phyloP scores from a whole-genome alignment of 1,140 invertebrate genomes.

The Drosophila sulfurigaster region DNA sequence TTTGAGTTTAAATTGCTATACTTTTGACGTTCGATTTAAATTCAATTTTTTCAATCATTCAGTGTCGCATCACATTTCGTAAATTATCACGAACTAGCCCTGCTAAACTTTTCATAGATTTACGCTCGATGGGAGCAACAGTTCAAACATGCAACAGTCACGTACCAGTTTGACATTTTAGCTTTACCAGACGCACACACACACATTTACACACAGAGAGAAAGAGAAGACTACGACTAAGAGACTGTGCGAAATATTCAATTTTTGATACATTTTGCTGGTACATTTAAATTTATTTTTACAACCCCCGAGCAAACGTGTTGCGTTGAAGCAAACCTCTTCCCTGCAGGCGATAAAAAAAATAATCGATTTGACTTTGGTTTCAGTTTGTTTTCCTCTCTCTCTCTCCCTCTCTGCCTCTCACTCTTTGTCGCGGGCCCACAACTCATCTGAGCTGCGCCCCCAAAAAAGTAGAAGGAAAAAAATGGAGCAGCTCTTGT shows the following conservation, averaged over 20 bases:
- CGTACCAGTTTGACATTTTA: constrained; percentile 57
- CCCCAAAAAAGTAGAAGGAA: constrained; percentile 15
- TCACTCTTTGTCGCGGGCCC: constrained; percentile 4
- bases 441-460: constrained; percentile 51
- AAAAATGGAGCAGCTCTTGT: constrained; percentile 59
- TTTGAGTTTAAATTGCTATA: no score
- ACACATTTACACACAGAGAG: not conserved
- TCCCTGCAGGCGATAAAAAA: constrained; percentile 70
- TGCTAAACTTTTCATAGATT: constrained; percentile 13
- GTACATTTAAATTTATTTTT: constrained; percentile 76
- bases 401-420: not conserved
- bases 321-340: constrained; percentile 24
- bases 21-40: not conserved
- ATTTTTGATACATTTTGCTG: constrained; percentile 74
- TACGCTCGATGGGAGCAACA: constrained; percentile 3
- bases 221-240: not conserved
- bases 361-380: constrained; percentile 80
- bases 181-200: constrained; percentile 18
- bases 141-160: constrained; percentile 61
- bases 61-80: not conserved
- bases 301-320: constrained; percentile 60
- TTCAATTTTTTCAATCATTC: not conserved
- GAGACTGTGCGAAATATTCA: constrained; percentile 61
- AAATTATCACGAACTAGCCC: constrained; percentile 37
- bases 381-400: constrained; percentile 45